These are phyloP conservation scores for Morinoia aosen DNA, from an alignment of 2,888 invertebrate genomes.

Conservation along the genomic window DNA sequence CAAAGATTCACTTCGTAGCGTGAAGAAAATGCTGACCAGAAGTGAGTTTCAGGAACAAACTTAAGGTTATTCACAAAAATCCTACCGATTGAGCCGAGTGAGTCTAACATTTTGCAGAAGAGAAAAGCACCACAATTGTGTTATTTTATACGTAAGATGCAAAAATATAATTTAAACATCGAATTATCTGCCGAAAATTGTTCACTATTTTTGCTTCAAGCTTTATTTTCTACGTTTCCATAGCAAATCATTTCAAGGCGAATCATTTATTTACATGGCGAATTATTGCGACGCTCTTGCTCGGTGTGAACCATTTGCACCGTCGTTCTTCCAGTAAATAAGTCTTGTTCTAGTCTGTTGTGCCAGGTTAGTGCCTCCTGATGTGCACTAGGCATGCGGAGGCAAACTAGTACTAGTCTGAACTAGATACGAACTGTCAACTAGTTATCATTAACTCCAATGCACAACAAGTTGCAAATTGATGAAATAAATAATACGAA, in stretches of 20 bases:
- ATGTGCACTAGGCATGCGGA: not conserved
- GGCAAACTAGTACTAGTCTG: not conserved
- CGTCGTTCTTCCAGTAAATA: not conserved
- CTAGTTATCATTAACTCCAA: not conserved
- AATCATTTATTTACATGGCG: not conserved
- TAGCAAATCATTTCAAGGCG: not conserved
- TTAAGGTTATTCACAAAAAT: too few relatives aligned
- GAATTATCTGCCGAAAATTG: not conserved
- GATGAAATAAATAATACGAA: not conserved
- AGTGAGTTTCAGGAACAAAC: too few relatives aligned
- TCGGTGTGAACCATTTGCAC: not conserved
- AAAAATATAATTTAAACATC: not conserved
- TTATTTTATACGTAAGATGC: not conserved
- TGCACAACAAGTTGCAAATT: not conserved
- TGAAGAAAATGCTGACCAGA: too few relatives aligned
- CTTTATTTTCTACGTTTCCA: not conserved
- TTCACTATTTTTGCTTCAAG: not conserved
- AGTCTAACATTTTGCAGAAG: not conserved
- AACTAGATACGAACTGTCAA: not conserved
- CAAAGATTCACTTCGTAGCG: too few relatives aligned
- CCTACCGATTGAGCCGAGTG: too few relatives aligned
- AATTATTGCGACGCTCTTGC: not conserved
- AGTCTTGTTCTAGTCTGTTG: not conserved
- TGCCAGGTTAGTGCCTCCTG: not conserved
- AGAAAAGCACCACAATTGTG: not conserved